Evolutionary conservation across 2,888 invertebrate species (phyloP).

Genomic region (Rhimphoctona megacephalus): DNA sequence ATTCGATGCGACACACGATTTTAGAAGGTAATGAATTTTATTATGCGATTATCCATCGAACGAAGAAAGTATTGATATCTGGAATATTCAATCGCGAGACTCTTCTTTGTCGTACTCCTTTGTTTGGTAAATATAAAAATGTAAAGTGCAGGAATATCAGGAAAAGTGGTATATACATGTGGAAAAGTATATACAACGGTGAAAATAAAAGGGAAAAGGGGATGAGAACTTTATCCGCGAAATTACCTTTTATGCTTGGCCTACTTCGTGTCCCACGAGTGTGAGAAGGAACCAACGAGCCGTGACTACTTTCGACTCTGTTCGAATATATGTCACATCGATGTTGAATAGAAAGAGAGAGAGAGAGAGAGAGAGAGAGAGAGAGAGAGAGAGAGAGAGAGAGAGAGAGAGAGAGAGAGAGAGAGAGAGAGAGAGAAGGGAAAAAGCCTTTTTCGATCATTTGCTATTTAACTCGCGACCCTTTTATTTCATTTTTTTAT

Average conservation of each 20-base stretch:
- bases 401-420: conserved; percentile 18
- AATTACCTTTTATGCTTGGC: conserved; percentile 63
- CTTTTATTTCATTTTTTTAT: conserved; percentile 14
- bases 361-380: conserved; percentile 8
- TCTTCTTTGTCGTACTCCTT: neutral
- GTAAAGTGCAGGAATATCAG: neutral
- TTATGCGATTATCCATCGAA: neutral
- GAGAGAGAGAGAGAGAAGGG: conserved; percentile 1
- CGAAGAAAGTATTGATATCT: neutral
- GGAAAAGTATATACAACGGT: conserved; percentile 11
- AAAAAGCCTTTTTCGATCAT: conserved; percentile 18
- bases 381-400: conserved; percentile 18
- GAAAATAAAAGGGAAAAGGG: conserved; percentile 22
- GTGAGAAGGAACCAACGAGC: conserved; percentile 51
- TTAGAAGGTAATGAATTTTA: neutral
- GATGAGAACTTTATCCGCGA: conserved; percentile 60
- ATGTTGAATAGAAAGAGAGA: conserved; percentile 34
- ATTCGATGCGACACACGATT: no score
- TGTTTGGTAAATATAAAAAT: neutral
- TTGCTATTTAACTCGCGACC: conserved; percentile 25
- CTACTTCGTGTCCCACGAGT: conserved; percentile 54
- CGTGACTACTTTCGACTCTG: conserved; percentile 50
- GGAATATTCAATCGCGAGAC: neutral
- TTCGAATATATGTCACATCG: conserved; percentile 43
- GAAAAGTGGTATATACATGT: neutral